Evolutionary conservation across 2,797 vertebrate species (phyloP).

Genomic region (Hippopotamyrus pictus): DNA sequence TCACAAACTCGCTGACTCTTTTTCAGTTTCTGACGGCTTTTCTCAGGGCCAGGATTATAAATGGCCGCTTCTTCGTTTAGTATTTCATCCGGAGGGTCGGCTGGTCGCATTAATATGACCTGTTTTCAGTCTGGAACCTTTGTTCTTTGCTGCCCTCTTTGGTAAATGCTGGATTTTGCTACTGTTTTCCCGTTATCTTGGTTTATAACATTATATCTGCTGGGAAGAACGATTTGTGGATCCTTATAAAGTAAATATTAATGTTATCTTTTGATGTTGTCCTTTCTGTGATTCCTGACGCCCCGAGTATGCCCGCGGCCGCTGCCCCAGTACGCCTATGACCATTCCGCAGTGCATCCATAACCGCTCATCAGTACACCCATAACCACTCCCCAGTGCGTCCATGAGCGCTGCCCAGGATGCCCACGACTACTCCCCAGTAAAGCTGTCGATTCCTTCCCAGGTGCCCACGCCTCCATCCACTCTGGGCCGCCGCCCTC

Average conservation of each 20-base stretch:
- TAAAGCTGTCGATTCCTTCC: not conserved
- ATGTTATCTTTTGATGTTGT: not conserved
- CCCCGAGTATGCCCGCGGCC: not conserved
- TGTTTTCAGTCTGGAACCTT: not conserved
- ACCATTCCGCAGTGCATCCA: not conserved
- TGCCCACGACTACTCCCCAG: not conserved
- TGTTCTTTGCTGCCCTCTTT: not conserved
- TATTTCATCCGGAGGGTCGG: not conserved
- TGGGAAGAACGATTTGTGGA: not conserved
- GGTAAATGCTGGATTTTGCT: not conserved
- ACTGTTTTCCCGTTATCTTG: not conserved
- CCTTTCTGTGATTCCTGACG: not conserved
- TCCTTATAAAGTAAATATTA: not conserved
- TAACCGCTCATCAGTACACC: too few relatives aligned
- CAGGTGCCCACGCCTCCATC: slow-evolving; percentile 5
- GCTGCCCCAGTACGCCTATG: not conserved
- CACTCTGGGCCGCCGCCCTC: slow-evolving; percentile 54
- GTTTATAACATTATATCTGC: not conserved
- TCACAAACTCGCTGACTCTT: not conserved
- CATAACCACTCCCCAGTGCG: not conserved
- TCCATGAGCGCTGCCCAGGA: not conserved
- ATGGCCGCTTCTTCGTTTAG: not conserved
- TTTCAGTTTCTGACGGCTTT: not conserved
- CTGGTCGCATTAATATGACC: not conserved
- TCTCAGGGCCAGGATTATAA: not conserved